Conservation (phyloP, 2,113 vertebrate species). For the Acanthochromis polyacanthus region DNA sequence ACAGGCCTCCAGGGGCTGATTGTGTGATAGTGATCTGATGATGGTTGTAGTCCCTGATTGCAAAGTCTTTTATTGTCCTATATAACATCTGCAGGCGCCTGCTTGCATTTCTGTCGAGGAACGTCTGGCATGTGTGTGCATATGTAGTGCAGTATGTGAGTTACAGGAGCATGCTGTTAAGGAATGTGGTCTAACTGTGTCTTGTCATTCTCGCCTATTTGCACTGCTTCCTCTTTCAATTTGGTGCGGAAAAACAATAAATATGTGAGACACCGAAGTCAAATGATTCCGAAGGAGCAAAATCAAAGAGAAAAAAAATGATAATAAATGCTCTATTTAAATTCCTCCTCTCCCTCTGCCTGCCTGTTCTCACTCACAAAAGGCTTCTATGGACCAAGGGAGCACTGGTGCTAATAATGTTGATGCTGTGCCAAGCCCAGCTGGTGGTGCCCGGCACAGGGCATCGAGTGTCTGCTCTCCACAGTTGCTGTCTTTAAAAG, state of each 20-base stretch:
- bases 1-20: slow-evolving; percentile 56
- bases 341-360: slow-evolving; percentile 36
- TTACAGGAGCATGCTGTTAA: neutral
- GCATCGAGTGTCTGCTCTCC: slow-evolving; percentile 82
- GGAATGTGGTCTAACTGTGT: neutral
- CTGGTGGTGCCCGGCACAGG: slow-evolving; percentile 81
- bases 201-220: slow-evolving; percentile 10
- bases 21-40: slow-evolving; percentile 66
- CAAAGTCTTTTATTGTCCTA: slow-evolving; percentile 61
- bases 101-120: slow-evolving; percentile 27
- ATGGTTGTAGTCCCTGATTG: slow-evolving; percentile 63
- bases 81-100: slow-evolving; percentile 51
- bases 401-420: slow-evolving; percentile 79
- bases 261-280: slow-evolving; percentile 18
- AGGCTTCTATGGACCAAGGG: slow-evolving; percentile 70
- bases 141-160: neutral
- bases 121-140: neutral
- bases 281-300: slow-evolving; percentile 23
- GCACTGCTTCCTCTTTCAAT: neutral
- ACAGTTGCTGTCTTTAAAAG: slow-evolving; percentile 80
- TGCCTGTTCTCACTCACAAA: slow-evolving; percentile 64
- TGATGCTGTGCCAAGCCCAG: slow-evolving; percentile 82
- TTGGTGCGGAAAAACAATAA: neutral
- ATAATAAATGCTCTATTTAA: slow-evolving; percentile 37
- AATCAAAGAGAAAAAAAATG: slow-evolving; percentile 19